Base-by-base conservation (phyloP, 1,140 invertebrate species). In the Musca domestica region DNA sequence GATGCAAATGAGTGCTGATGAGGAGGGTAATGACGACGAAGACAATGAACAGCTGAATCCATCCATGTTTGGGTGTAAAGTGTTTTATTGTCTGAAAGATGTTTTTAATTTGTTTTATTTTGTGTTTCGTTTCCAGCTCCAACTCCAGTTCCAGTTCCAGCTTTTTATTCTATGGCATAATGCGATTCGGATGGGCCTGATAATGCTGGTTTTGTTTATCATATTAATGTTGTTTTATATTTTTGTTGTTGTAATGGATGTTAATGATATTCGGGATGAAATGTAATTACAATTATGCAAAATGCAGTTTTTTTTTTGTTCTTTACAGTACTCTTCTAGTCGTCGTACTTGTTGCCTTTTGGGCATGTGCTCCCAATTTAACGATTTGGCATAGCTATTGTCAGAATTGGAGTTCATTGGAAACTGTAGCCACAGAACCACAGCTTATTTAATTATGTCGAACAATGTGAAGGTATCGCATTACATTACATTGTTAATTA, bases 211-310 rank as follows among this genome's bases (percentile, higher is more conserved):
- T 12, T 41, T 27, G 23, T 27, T 58, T 49, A 49, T 49, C 4
- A 20, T 49, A 10, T n/a, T 54, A 54, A 23, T 54, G n/a, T 54
- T 54, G 51, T 25, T 56, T 25, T 34, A 25, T 48, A 47, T 46
- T n/a, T 10, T 30, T 30, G 25, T 30, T 65, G 47, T 49, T 48
- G n/a, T 27, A 27, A 56, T 54, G 25, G 51, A 41, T 61, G 23
- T 64, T 48, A 22, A 30, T 51, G 47, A 63, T 64, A 23, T 47
- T 64, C 25, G 19, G 23, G 12, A 19, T 51, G 58, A 48, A 61
- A 64, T 64, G 30, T 64, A 49, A 68, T 68, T 64, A 68, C 66
- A 67, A 67, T 67, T 67, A 67, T 67, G 67, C 67, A 64, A 68
- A 67, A 64, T 64, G 67, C 67, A 68, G 30, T n/a, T n/a, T 54